Evolutionary conservation across 2,888 invertebrate genomes (phyloP).

Genomic region (Perdita meconis): DNA sequence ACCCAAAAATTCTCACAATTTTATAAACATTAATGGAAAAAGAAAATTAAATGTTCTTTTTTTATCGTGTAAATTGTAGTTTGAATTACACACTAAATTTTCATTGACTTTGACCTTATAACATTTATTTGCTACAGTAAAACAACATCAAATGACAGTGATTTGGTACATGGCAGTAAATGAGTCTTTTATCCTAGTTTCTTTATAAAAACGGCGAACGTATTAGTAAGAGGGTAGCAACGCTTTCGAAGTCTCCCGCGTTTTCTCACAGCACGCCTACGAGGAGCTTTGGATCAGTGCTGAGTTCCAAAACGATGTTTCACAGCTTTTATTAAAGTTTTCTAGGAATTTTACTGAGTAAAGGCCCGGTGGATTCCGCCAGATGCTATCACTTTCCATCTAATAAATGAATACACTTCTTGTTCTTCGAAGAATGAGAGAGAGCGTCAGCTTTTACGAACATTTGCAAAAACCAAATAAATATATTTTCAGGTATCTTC

Average conservation of each 20-base stretch:
- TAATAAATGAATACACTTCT: not conserved
- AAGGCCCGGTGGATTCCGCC: conserved; percentile 7
- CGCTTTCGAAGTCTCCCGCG: conserved; percentile 47
- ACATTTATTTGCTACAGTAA: too few relatives aligned
- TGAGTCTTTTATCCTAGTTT: not conserved
- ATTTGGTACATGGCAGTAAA: too few relatives aligned
- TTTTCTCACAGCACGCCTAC: conserved; percentile 55
- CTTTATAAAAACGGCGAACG: not conserved
- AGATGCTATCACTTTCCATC: not conserved
- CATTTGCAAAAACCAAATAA: not conserved
- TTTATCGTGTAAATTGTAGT: too few relatives aligned
- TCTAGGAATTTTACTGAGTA: conserved; percentile 58
- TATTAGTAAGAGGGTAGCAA: conserved; percentile 15
- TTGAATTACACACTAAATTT: too few relatives aligned
- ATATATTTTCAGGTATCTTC: not conserved
- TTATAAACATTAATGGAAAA: too few relatives aligned
- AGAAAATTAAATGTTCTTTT: too few relatives aligned
- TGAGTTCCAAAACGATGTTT: conserved; percentile 66
- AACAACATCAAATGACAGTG: too few relatives aligned
- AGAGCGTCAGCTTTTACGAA: not conserved
- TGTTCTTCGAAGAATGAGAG: not conserved
- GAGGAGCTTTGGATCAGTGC: too few relatives aligned
- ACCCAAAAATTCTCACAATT: too few relatives aligned
- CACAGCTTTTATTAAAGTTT: conserved; percentile 67
- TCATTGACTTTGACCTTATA: too few relatives aligned